Evolutionary conservation across 2,113 vertebrate genomes (phyloP), one percentile per base, ranked within the genome.

Genomic region (Heterotilapia buettikoferi): DNA sequence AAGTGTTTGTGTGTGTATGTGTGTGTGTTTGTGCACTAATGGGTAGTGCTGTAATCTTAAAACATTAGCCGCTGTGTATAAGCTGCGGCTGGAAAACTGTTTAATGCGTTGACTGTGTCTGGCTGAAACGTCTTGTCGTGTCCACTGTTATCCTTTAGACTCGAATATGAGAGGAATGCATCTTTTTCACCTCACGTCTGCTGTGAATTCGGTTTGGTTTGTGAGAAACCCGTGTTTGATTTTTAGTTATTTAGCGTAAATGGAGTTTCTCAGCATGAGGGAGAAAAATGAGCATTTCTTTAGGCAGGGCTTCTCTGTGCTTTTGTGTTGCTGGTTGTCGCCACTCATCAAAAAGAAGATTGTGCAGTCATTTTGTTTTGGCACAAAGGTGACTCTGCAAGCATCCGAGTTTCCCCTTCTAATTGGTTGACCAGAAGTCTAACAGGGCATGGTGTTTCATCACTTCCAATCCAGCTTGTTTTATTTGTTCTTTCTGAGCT

Each of bases 261-360:
- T 38, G 26, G n/a, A 21, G 9, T 73, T 7, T 8, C 16, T 57
- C 56, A 31, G 11, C 6, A 36, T 1, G 24, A 81, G 3, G 8
- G 40, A 16, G 54, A 14, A 54, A 63, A 81, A 68, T 1, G 13
- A 84, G 83, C 85, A 80, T 89, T 86, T 88, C 12, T 54, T 33
- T 83, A 43, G 29, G 50, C 76, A 52, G 56, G 24, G 36, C 24
- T 26, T 73, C 21, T 83, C 29, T 85, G 82, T 93, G 84, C 73
- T 89, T 84, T 52, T 56, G 50, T 79, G 78, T 21, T 7, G 29
- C 53, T 82, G 56, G 9, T 80, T 56, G 63, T 85, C 71, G 79
- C 71, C 71, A 47, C 78, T 90, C 86, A 90, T 88, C 14, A 31
- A 85, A 88, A 88, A 88, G 89, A 84, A 82, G 92, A 93, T 92